Evolutionary conservation across 2,888 invertebrate species (phyloP).

Genomic region (Pecten maximus): DNA sequence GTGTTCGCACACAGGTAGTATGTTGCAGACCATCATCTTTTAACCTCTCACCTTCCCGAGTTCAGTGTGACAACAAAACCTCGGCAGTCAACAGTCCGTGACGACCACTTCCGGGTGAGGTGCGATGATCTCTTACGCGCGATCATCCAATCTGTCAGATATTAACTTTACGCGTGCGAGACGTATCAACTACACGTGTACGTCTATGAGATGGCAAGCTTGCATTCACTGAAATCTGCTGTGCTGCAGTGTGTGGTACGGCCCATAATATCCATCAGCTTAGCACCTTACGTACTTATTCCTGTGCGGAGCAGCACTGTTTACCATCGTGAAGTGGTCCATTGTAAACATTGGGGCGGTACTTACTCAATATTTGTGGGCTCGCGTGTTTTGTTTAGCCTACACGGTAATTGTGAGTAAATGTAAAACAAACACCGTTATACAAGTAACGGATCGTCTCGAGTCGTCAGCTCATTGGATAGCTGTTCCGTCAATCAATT

Average conservation of each 20-base stretch:
- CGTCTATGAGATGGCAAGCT: neutral
- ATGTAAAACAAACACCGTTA: neutral
- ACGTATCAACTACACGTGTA: constrained; percentile 33
- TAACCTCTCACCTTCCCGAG: constrained; percentile 17
- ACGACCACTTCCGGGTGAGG: constrained; percentile 13
- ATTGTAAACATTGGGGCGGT: constrained; percentile 32
- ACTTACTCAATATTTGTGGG: constrained; percentile 8
- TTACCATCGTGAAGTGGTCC: constrained; percentile 28
- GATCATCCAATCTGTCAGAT: constrained; percentile 22
- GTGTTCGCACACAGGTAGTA: neutral
- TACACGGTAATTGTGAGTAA: constrained; percentile 13
- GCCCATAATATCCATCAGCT: constrained; percentile 23
- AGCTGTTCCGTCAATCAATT: constrained; percentile 20
- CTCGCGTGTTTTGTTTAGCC: constrained; percentile 35
- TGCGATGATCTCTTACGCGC: neutral
- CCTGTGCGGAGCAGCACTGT: constrained; percentile 10
- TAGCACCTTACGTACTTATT: constrained; percentile 25
- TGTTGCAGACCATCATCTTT: neutral
- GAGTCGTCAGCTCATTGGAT: neutral
- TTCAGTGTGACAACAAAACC: constrained; percentile 31
- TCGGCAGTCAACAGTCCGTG: constrained; percentile 2
- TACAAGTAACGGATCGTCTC: constrained; percentile 28
- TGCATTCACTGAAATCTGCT: neutral
- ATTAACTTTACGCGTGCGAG: constrained; percentile 12
- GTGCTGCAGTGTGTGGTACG: neutral